Evolutionary conservation across 2,797 vertebrate species (phyloP), one percentile per base, ranked within the genome.

Genomic region (Galago senegalensis): DNA sequence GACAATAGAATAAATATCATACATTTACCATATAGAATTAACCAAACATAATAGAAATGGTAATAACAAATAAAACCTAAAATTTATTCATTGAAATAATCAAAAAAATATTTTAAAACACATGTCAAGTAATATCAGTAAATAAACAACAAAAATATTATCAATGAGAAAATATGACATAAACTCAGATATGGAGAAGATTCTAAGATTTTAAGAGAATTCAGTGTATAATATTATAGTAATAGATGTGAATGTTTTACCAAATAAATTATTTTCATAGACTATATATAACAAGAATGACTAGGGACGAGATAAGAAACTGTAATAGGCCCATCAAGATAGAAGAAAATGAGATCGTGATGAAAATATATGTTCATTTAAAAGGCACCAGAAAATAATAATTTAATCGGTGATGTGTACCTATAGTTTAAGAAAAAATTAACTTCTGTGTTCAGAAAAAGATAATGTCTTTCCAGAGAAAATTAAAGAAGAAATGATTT

Each of bases 41-140:
- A 14, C 10, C 14, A 85, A 85, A 53, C 9, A 25, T 67, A 34
- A 77, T 49, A 67, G 23, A 58, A 67, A 40, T 17, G 7, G 7
- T 72, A 87, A 77, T 73, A 90, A 91, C 43, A 56, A 60, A 37
- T 53, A 87, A 92, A 96, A 61, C 11, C 34, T 43, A 61, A 86
- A 23, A 61, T 61, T 80, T 76, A 21, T 75, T 56, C 25, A 83
- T 92, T 23, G 14, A 85, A 90, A 93, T 79, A 91, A 82, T 40
- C 9, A 53, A 5, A 67, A 72, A 95, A 72, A 23, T 80, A 90
- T 67, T 87, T 79, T 25, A 93, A 92, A 83, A 63, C 0, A 72
- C 60, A 88, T 94, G 56, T 3, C 27, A 84, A 89, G 18, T 77
- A 69, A 83, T 49, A 75, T 49, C 7, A 87, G 91, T 27, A 79